phyloP scores from a whole-genome alignment of 2,888 invertebrate genomes.

The Caenorhabditis virilis region DNA sequence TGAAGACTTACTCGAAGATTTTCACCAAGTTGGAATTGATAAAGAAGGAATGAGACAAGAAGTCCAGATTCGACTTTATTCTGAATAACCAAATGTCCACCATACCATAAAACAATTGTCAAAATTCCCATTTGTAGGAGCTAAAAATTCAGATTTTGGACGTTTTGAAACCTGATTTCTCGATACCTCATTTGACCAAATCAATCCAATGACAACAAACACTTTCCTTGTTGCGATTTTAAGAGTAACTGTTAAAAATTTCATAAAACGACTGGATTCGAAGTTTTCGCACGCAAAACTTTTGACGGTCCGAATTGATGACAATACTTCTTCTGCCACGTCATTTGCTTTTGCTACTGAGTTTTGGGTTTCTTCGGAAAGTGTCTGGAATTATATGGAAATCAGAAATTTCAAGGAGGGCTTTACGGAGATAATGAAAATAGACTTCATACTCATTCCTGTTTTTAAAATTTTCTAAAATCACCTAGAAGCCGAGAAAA shows the following conservation, averaged over 20 bases:
- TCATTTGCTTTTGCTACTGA: constrained; percentile 70
- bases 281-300: constrained; percentile 70
- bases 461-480: too few species aligned
- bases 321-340: constrained; percentile 70
- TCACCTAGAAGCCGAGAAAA: constrained; percentile 9
- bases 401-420: neutral
- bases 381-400: constrained; percentile 58
- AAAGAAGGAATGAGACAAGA: constrained; percentile 71
- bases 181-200: constrained; percentile 68
- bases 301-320: constrained; percentile 70
- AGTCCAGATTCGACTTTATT: constrained; percentile 68
- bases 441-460: too few species aligned
- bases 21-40: constrained; percentile 70
- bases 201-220: constrained; percentile 69
- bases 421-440: too few species aligned
- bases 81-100: constrained; percentile 70
- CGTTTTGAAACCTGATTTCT: neutral
- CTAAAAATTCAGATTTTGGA: constrained; percentile 20
- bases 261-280: constrained; percentile 66
- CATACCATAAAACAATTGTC: constrained; percentile 70
- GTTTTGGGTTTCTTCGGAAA: constrained; percentile 70
- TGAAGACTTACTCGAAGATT: constrained; percentile 68
- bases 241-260: constrained; percentile 58
- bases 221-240: constrained; percentile 67
- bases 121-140: constrained; percentile 67